phyloP scores from a whole-genome alignment of 2,888 invertebrate species.

The Steinernema scapterisci region DNA sequence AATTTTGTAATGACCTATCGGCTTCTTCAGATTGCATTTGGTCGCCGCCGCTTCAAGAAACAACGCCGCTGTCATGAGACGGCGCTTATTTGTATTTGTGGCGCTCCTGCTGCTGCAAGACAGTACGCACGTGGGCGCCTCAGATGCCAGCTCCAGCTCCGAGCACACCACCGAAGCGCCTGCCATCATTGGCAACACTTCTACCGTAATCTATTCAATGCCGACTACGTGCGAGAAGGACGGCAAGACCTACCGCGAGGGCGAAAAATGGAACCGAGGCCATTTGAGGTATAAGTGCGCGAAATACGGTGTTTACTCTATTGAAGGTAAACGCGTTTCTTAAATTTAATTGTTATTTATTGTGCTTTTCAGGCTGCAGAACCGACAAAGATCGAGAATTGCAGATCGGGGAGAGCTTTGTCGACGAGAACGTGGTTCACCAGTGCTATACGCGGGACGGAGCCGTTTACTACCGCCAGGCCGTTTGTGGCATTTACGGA shows the following conservation, averaged over 20 bases:
- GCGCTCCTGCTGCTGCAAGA: background rate
- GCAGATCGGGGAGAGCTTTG: conserved; percentile 18
- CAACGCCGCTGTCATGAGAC: conserved; percentile 7
- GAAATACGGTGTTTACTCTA: conserved; percentile 26
- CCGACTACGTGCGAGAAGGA: conserved; percentile 22
- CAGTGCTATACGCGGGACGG: conserved; percentile 24
- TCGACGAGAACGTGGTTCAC: conserved; percentile 15
- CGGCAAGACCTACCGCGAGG: conserved; percentile 21
- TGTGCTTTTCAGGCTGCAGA: conserved; percentile 18
- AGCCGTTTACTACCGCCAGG: conserved; percentile 19
- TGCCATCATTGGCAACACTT: conserved; percentile 17
- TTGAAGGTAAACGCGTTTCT: background rate
- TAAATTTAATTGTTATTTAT: background rate
- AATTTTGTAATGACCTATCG: conserved; percentile 22
- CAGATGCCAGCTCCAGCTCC: background rate
- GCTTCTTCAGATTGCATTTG: conserved; percentile 24
- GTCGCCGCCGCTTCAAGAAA: background rate
- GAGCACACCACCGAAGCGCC: background rate
- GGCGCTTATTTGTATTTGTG: conserved; percentile 21
- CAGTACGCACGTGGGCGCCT: background rate
- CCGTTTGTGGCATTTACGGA: conserved; percentile 23
- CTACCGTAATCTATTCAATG: conserved; percentile 22
- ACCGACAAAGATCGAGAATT: conserved; percentile 22
- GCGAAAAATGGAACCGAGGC: conserved; percentile 20
- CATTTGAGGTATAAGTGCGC: conserved; percentile 27